Percentiles rank a stretch among this genome's conserved stretches.
phyloP scores from a whole-genome alignment of 2,888 invertebrate genomes.

The Macrophya alboannulata region DNA sequence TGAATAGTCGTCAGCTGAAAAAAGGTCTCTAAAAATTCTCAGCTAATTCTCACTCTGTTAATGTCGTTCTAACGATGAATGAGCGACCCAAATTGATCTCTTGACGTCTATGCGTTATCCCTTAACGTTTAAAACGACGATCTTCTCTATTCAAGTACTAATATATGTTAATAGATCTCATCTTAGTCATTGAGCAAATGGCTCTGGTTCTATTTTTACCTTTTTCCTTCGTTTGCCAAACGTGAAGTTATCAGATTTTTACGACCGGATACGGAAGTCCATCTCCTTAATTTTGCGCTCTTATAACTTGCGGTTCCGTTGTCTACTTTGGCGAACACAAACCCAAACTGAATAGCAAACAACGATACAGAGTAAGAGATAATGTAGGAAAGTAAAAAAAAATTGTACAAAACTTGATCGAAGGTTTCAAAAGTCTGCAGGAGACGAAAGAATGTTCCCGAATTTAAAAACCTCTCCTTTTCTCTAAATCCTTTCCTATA shows the following conservation, averaged over 20 bases:
- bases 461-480: not conserved
- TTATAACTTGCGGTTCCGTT: not conserved
- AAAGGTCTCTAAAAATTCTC: not conserved
- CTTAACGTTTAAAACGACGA: not conserved
- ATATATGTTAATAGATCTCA: not conserved
- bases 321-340: slow-evolving; percentile 14
- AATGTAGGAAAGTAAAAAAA: too few relatives aligned
- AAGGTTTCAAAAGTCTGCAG: not conserved
- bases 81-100: slow-evolving; percentile 10
- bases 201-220: not conserved
- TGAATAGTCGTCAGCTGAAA: not conserved
- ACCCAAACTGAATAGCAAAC: not conserved
- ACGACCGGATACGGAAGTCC: not conserved
- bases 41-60: not conserved
- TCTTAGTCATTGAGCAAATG: not conserved
- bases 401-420: not conserved
- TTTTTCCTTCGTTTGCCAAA: not conserved
- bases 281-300: not conserved
- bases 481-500: slow-evolving; percentile 12
- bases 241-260: not conserved
- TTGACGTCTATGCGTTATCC: not conserved
- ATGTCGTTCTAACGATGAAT: not conserved
- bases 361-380: not conserved
- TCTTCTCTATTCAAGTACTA: too few relatives aligned
- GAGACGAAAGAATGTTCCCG: not conserved